Conservation (phyloP, 2,888 invertebrate genomes). For the Hermaeophaga mercurialis region DNA sequence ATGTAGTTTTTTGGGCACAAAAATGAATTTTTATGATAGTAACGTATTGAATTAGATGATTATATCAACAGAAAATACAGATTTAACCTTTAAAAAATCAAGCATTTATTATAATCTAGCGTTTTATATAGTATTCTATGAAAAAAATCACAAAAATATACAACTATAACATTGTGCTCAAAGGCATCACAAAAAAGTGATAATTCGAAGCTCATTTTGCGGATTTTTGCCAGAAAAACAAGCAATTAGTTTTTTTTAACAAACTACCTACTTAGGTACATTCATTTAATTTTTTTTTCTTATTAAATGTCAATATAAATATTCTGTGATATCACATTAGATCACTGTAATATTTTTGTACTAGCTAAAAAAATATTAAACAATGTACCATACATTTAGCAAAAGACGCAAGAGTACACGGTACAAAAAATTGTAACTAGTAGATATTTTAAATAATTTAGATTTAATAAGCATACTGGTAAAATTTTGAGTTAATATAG, state of each 20-base stretch:
- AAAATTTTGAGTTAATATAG: not conserved
- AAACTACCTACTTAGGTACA: constrained; percentile 29
- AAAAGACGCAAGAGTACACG: not conserved
- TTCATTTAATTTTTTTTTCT: constrained; percentile 30
- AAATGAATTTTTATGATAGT: too few relatives aligned
- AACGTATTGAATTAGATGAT: too few relatives aligned
- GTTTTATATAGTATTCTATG: constrained; percentile 1
- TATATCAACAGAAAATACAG: not conserved
- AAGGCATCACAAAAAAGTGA: constrained; percentile 12
- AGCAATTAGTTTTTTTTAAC: constrained; percentile 16
- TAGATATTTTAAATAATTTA: not conserved
- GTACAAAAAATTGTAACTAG: too few relatives aligned
- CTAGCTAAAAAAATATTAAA: constrained; percentile 39
- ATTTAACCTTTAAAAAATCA: not conserved
- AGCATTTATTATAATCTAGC: constrained; percentile 1
- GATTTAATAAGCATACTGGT: not conserved
- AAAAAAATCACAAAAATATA: not conserved
- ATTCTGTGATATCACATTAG: constrained; percentile 45
- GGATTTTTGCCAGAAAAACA: constrained; percentile 15
- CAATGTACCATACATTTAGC: constrained; percentile 26
- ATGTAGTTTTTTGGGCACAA: too few relatives aligned
- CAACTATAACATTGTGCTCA: constrained; percentile 5
- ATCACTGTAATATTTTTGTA: constrained; percentile 43
- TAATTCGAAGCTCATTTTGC: constrained; percentile 20
- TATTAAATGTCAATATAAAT: constrained; percentile 30